These are phyloP conservation scores for Epistrophe eligans DNA, from an alignment of 2,888 invertebrate species.

Conservation along the genomic window DNA sequence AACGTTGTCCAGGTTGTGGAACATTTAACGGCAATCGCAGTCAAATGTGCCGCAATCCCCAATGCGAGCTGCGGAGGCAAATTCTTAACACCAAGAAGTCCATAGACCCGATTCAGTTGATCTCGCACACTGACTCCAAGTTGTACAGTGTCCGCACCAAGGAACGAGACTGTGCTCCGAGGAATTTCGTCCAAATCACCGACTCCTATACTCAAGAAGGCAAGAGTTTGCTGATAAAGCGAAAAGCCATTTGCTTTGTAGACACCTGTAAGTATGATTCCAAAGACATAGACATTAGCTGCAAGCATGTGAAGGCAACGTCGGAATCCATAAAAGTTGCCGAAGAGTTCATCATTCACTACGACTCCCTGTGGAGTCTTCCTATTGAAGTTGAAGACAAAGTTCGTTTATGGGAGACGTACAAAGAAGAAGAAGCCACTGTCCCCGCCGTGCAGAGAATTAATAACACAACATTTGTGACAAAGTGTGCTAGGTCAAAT, in stretches of 20 bases:
- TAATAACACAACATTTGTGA: slow-evolving; percentile 81
- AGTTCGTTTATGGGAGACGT: slow-evolving; percentile 80
- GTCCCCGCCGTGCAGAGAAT: slow-evolving; percentile 81
- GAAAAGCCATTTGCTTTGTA: slow-evolving; percentile 80
- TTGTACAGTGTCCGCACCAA: slow-evolving; percentile 89
- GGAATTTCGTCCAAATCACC: slow-evolving; percentile 89
- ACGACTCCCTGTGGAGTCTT: slow-evolving; percentile 81
- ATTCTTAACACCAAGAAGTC: slow-evolving; percentile 77
- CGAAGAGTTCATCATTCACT: slow-evolving; percentile 79
- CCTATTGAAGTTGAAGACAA: slow-evolving; percentile 80
- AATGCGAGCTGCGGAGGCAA: slow-evolving; percentile 79
- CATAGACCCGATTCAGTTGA: slow-evolving; percentile 83
- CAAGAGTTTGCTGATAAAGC: slow-evolving; percentile 81
- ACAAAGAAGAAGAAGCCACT: slow-evolving; percentile 78
- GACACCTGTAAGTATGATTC: slow-evolving; percentile 80
- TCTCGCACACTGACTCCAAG: slow-evolving; percentile 86
- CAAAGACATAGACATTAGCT: slow-evolving; percentile 77
- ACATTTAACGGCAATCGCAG: slow-evolving; percentile 90
- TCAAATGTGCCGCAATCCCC: slow-evolving; percentile 79
- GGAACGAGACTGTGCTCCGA: slow-evolving; percentile 88
- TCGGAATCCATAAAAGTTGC: slow-evolving; percentile 78
- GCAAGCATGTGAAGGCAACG: slow-evolving; percentile 80
- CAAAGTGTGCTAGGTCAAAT: slow-evolving; percentile 80
- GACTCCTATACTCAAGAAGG: slow-evolving; percentile 82
- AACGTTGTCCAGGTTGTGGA: slow-evolving; percentile 91